phyloP scores from a whole-genome alignment of 2,113 vertebrate species.

The Isurus oxyrinchus region DNA sequence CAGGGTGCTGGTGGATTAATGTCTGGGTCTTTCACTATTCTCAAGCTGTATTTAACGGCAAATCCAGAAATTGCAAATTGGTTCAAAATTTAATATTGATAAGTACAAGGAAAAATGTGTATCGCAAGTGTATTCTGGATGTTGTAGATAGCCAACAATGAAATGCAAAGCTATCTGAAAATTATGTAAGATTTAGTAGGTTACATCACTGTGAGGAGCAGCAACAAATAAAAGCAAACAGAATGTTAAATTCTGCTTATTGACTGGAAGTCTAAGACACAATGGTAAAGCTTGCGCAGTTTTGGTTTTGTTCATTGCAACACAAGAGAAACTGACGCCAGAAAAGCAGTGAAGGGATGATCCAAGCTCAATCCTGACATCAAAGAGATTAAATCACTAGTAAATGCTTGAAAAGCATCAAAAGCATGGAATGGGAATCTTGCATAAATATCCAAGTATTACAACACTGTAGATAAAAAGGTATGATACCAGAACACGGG shows the following conservation, averaged over 20 bases:
- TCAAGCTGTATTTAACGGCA: neutral
- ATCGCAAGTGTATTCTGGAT: neutral
- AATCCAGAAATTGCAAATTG: neutral
- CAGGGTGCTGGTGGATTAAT: neutral
- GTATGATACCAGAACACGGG: neutral
- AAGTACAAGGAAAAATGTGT: neutral
- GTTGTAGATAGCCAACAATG: neutral
- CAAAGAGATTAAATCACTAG: neutral
- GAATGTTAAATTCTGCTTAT: neutral
- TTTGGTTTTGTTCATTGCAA: neutral
- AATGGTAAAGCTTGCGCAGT: neutral
- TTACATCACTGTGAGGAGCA: neutral
- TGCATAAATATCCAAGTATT: neutral
- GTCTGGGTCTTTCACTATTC: neutral
- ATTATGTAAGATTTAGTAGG: neutral
- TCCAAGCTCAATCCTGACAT: neutral
- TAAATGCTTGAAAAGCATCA: neutral
- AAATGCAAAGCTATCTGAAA: neutral
- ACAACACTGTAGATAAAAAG: neutral
- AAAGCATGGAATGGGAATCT: neutral
- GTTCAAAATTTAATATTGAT: neutral
- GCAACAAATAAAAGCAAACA: neutral
- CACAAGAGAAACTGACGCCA: neutral
- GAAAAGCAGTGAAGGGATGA: neutral
- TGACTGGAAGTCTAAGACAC: neutral